Evolutionary conservation across 92 coral and sea anemone genomes (phyloP), one percentile per base, ranked within the genome.

Genomic region (Meandrina meandrites): DNA sequence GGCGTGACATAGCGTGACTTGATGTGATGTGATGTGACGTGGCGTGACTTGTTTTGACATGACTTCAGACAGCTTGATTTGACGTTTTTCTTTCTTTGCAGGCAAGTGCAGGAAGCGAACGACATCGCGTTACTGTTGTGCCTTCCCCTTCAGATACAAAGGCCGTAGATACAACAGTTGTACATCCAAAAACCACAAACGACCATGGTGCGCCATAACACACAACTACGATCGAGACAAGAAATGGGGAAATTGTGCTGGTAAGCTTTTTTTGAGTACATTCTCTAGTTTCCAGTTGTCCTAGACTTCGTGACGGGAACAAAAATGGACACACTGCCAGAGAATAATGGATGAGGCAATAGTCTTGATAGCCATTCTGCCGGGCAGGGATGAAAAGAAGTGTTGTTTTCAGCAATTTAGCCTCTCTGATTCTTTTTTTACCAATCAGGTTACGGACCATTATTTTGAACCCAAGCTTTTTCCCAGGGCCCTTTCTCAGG

Each of bases 81-180:
- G 48, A 21, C 6, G 2, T 21, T 30, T 13, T 28, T 67, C 47
- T 48, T 5, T 4, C 19, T 8, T 70, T 79, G 1, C 17, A 86
- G 90, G 90, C 35, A 50, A 12, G 13, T 86, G 90, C 79, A 82
- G 90, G 54, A 79, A 70, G 31, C 57, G 83, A 67, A 85, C 88
- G 22, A 85, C 88, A 0, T n/a, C 66, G 0, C 83, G 78, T 27
- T 85, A 85, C 76, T 85, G 88, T 77, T 85, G 88, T 18, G 51
- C 83, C 8, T 85, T 85, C 76, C 88, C 88, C 51, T 85, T 85
- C 76, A 85, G 60, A 47, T 85, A 85, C 88, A 85, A 85, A 47
- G 88, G 88, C 3, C 82, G 88, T 28, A 81, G 88, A n/a, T 76
- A 85, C 47, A 85, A 78, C 50, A 76, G 83, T 30, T 85, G 88